phyloP scores from a whole-genome alignment of 2,888 invertebrate species.

The Crepidodera aurea region DNA sequence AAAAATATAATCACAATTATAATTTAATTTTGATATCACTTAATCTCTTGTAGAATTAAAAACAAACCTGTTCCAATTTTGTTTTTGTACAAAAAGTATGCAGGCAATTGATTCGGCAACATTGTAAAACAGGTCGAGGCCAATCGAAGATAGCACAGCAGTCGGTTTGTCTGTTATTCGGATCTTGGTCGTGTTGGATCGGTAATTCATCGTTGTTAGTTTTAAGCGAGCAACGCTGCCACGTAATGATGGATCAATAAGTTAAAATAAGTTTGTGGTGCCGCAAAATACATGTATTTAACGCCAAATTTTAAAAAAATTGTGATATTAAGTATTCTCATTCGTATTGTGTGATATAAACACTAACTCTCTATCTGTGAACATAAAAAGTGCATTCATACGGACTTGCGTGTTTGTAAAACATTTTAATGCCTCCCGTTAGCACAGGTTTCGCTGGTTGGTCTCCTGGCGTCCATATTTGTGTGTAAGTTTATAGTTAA shows the following conservation, averaged over 20 bases:
- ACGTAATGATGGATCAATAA: constrained; percentile 61
- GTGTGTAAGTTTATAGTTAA: constrained; percentile 51
- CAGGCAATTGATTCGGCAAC: constrained; percentile 14
- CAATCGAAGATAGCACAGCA: constrained; percentile 3
- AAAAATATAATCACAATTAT: no score
- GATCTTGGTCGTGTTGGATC: constrained; percentile 2
- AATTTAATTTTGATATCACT: no score
- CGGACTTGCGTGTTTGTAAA: constrained; percentile 56
- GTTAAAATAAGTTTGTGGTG: constrained; percentile 56
- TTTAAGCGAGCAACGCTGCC: constrained; percentile 55
- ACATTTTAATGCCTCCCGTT: constrained; percentile 53
- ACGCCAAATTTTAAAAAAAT: constrained; percentile 61
- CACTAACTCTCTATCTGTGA: constrained; percentile 50
- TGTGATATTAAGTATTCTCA: constrained; percentile 63
- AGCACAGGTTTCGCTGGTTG: constrained; percentile 52
- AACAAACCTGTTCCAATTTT: constrained; percentile 8
- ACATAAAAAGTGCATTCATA: constrained; percentile 48
- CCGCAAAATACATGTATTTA: constrained; percentile 59
- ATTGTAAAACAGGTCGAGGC: constrained; percentile 24
- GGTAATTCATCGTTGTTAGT: constrained; percentile 34
- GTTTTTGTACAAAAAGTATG: constrained; percentile 14
- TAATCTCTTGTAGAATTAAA: constrained; percentile 10
- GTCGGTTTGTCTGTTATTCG: constrained; percentile 12
- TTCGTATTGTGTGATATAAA: constrained; percentile 55
- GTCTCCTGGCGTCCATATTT: constrained; percentile 60